Conservation (phyloP, 2,888 invertebrate species). For the Charanyca ferruginea region DNA sequence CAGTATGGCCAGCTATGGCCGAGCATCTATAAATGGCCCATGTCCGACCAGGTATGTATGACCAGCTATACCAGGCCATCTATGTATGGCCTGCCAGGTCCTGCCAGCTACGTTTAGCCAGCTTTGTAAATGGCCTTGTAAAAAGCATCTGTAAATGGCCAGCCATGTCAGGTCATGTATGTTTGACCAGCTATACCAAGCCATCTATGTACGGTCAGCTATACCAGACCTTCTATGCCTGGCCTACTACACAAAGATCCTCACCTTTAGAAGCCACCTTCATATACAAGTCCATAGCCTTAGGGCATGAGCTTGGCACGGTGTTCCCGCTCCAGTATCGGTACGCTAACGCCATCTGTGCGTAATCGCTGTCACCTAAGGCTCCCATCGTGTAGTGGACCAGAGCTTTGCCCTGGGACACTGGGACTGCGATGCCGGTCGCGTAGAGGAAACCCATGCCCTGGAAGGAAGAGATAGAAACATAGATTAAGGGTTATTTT, state of each 20-base stretch:
- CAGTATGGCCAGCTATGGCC: too few species aligned
- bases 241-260: neutral
- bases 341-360: constrained; percentile 99
- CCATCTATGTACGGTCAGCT: too few species aligned
- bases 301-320: constrained; percentile 97
- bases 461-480: constrained; percentile 78
- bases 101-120: too few species aligned
- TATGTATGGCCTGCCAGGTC: neutral
- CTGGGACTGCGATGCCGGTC: constrained; percentile 96
- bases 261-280: constrained; percentile 97
- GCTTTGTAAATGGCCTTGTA: too few species aligned
- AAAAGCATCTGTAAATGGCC: too few species aligned
- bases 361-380: constrained; percentile 97
- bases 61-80: too few species aligned
- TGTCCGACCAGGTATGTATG: too few species aligned
- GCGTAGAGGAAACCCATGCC: constrained; percentile 97
- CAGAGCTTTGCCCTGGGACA: constrained; percentile 96
- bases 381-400: constrained; percentile 98
- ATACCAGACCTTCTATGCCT: too few species aligned
- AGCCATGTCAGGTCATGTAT: too few species aligned
- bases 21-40: too few species aligned
- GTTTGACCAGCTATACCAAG: neutral
- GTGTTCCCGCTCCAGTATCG: constrained; percentile 98
- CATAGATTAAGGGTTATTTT: too few species aligned
- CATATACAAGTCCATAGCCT: constrained; percentile 97